Conservation (phyloP, 2,797 vertebrate genomes). For the Diplodus puntazzo region DNA sequence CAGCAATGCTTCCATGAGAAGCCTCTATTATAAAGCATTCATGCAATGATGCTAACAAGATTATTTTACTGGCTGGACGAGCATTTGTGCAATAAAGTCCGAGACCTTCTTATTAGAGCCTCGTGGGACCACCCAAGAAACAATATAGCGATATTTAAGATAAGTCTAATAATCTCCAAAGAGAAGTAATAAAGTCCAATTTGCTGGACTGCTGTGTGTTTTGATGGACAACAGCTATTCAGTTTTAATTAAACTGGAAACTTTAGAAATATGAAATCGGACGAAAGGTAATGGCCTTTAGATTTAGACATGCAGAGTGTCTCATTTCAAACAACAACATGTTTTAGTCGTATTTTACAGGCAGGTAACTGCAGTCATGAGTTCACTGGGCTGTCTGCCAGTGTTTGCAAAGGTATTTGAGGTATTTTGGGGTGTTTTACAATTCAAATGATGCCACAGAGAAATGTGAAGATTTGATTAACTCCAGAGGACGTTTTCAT, state of each 20-base stretch:
- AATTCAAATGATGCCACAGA: slow-evolving; percentile 63
- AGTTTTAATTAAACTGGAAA: slow-evolving; percentile 58
- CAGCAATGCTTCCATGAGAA: slow-evolving; percentile 70
- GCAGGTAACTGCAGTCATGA: slow-evolving; percentile 47
- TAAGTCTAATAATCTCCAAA: slow-evolving; percentile 47
- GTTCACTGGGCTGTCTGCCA: slow-evolving; percentile 57
- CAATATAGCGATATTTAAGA: slow-evolving; percentile 37
- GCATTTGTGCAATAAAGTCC: slow-evolving; percentile 52
- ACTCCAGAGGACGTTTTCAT: slow-evolving; percentile 37
- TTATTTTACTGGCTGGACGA: slow-evolving; percentile 64
- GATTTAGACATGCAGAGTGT: slow-evolving; percentile 48
- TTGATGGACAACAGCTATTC: slow-evolving; percentile 40
- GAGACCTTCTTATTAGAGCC: slow-evolving; percentile 50
- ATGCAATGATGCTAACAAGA: slow-evolving; percentile 73
- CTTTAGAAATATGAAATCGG: slow-evolving; percentile 21
- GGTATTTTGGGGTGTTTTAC: slow-evolving; percentile 65
- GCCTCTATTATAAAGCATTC: slow-evolving; percentile 69
- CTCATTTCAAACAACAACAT: slow-evolving; percentile 51
- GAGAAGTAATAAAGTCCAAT: slow-evolving; percentile 30
- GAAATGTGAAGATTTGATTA: slow-evolving; percentile 33
- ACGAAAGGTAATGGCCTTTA: slow-evolving; percentile 19
- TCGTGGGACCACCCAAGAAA: slow-evolving; percentile 73
- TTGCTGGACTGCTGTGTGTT: slow-evolving; percentile 16
- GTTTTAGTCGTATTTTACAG: slow-evolving; percentile 44
- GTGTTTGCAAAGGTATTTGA: slow-evolving; percentile 71